These are phyloP conservation scores for Dolichopus griseipennis DNA, from an alignment of 2,888 invertebrate genomes.

Conservation along the genomic window DNA sequence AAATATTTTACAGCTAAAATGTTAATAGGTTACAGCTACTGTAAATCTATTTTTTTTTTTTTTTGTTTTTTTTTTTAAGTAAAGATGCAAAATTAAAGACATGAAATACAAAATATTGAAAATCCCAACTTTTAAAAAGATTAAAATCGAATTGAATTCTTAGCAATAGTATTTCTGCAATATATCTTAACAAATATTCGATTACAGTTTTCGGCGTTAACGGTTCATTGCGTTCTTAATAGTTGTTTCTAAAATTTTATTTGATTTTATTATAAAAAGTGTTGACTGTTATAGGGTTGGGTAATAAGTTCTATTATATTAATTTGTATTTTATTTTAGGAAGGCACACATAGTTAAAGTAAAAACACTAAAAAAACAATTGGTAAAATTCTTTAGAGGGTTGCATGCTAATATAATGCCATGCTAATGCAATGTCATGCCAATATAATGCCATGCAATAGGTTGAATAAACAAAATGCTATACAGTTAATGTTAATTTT, in stretches of 20 bases:
- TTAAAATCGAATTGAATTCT: too few relatives aligned
- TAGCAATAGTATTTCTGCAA: too few relatives aligned
- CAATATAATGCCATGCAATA: too few relatives aligned
- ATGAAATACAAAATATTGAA: too few relatives aligned
- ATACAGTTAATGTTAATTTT: too few relatives aligned
- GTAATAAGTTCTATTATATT: neutral
- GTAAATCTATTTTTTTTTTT: neutral
- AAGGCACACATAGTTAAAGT: too few relatives aligned
- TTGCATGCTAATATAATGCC: neutral
- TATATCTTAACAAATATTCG: neutral
- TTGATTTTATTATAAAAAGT: too few relatives aligned
- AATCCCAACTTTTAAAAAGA: too few relatives aligned
- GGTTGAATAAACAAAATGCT: too few relatives aligned
- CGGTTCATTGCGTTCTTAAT: neutral
- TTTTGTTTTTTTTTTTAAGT: too few relatives aligned
- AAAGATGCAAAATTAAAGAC: too few relatives aligned
- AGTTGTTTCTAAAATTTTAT: neutral
- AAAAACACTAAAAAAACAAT: neutral
- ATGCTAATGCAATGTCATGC: too few relatives aligned
- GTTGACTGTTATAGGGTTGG: neutral
- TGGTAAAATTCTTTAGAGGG: neutral
- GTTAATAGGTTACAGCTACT: slow-evolving; percentile 2
- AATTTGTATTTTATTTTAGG: neutral
- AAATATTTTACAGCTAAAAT: neutral
- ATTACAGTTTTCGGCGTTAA: neutral